These are phyloP conservation scores for Pteruthius melanotis DNA, from an alignment of 2,113 vertebrate genomes.

Conservation along the genomic window DNA sequence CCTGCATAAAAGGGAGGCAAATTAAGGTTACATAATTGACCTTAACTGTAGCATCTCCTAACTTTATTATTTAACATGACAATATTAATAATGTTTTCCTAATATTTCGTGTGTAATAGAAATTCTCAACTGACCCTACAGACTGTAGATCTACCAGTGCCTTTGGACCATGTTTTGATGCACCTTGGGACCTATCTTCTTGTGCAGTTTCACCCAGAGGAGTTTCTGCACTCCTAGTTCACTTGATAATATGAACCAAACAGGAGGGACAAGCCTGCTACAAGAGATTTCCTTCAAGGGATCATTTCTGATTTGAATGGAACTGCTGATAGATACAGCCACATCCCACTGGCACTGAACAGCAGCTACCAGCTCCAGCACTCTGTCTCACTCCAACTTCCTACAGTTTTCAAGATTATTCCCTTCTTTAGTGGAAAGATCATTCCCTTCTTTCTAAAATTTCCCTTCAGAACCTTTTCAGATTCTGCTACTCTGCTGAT, in stretches of 20 bases:
- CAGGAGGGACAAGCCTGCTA: not conserved
- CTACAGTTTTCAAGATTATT: not conserved
- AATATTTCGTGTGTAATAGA: not conserved
- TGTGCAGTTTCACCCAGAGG: not conserved
- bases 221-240: not conserved
- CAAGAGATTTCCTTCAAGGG: not conserved
- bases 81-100: not conserved
- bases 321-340: not conserved
- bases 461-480: not conserved
- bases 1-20: not conserved
- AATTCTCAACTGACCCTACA: not conserved
- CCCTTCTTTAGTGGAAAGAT: not conserved
- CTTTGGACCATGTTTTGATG: not conserved
- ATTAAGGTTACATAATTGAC: not conserved
- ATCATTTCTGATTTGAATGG: not conserved
- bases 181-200: not conserved
- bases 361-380: not conserved
- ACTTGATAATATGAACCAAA: not conserved
- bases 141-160: not conserved
- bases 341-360: not conserved
- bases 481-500: not conserved
- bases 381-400: not conserved
- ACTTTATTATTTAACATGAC: not conserved
- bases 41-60: not conserved
- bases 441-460: not conserved